A percentile compares a stretch with the other conserved stretches of the same genome.
phyloP scores from a whole-genome alignment of 2,113 vertebrate species.

The Hydropotes inermis region DNA sequence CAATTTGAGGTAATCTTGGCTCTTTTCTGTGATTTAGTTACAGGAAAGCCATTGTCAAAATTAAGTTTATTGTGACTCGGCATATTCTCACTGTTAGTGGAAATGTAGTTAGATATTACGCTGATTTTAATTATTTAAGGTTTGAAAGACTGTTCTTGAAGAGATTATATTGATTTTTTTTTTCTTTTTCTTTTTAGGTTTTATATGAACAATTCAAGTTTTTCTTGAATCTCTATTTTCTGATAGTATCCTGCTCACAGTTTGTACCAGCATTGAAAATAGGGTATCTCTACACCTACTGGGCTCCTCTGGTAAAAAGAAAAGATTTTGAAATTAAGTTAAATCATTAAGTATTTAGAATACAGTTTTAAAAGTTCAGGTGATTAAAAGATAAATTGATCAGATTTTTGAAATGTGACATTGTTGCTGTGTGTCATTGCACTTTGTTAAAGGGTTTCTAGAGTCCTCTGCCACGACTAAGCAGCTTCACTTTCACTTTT shows the following conservation, averaged over 20 bases:
- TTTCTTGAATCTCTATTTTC: slow-evolving; percentile 99
- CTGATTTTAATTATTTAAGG: not conserved
- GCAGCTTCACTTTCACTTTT: too few species aligned
- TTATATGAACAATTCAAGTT: slow-evolving; percentile 99
- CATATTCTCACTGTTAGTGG: not conserved
- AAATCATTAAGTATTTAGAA: not conserved
- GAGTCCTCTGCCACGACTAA: not conserved
- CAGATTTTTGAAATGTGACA: not conserved
- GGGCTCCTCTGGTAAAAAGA: slow-evolving; percentile 95
- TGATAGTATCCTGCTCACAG: slow-evolving; percentile 97
- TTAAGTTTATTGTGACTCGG: not conserved
- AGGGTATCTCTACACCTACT: slow-evolving; percentile 98
- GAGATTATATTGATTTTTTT: slow-evolving; percentile 36
- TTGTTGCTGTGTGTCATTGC: not conserved
- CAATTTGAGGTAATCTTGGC: not conserved
- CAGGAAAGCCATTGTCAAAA: not conserved
- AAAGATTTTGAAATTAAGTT: slow-evolving; percentile 37
- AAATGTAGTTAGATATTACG: not conserved
- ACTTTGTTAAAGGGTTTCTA: not conserved
- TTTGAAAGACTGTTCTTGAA: slow-evolving; percentile 7
- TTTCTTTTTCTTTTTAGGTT: slow-evolving; percentile 87
- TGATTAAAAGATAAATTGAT: not conserved
- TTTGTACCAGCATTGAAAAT: slow-evolving; percentile 96
- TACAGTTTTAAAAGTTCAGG: not conserved
- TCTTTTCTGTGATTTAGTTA: not conserved